A percentile compares a stretch with the other conserved stretches of the same genome.
These are phyloP conservation scores for Pipa parva DNA, from an alignment of 2,113 vertebrate genomes.

Conservation along the genomic window DNA sequence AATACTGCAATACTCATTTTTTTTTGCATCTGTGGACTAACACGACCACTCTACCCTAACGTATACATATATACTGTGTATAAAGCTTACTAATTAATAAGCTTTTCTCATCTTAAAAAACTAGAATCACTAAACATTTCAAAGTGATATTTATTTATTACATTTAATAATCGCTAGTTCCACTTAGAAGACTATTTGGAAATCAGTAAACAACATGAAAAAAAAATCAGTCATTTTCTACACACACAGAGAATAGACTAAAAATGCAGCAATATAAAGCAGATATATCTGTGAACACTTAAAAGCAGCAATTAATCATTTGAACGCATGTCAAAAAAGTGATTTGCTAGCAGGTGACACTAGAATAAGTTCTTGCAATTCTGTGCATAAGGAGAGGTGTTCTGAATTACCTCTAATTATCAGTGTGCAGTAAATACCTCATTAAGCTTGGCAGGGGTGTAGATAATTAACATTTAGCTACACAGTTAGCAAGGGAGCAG, in stretches of 20 bases:
- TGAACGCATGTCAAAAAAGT: background rate
- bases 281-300: background rate
- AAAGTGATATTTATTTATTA: background rate
- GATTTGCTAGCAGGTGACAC: background rate
- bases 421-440: constrained; percentile 28
- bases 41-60: no score
- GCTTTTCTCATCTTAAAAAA: no score
- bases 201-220: background rate
- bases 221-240: background rate
- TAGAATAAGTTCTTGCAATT: constrained; percentile 4
- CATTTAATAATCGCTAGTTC: background rate
- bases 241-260: no score
- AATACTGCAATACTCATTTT: no score
- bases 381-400: constrained; percentile 14
- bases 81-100: no score
- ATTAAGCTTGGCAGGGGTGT: constrained; percentile 34
- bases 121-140: no score
- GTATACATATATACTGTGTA: no score
- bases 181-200: background rate
- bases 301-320: background rate
- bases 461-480: constrained; percentile 37
- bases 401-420: constrained; percentile 23
- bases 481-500: constrained; percentile 16
- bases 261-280: no score
- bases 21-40: no score